Base-by-base conservation (phyloP, 2,888 invertebrate species). In the Gasteruption jaculator region DNA sequence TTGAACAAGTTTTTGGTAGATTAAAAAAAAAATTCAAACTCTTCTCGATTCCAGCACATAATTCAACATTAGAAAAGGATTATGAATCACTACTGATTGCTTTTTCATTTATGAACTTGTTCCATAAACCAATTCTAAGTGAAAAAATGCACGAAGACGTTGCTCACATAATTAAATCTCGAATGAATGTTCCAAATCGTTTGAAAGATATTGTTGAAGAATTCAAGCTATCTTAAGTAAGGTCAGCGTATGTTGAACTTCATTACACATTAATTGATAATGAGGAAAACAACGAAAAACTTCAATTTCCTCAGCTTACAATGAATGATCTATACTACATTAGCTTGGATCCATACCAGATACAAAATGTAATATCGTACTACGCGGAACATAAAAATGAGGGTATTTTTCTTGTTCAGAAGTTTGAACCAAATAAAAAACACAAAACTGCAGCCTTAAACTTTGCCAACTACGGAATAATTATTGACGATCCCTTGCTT, bases 1-100 rank as follows among this genome's bases (percentile, higher is more conserved):
- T 37, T 27, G 27, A 25, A 37, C 26, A 27, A 37, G n/a, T n/a
- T n/a, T n/a, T n/a, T n/a, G 37, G 37, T 4, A 26, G 37, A 5
- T 11, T 36, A 2, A n/a, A 37, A 14, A 25, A 11, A 6, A 27
- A 37, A 20, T 27, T 37, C 15, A 37, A 37, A 31, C 16, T 24
- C 24, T 27, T 26, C 11, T 15, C 37, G n/a, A 15, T 37, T 15
- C 37, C 30, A 19, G 29, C 21, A 24, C 12, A 30, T 10, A 30
- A 30, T 31, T 18, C 30, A 4, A 30, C 31, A 20, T 38, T 30
- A 3, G 4, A 5, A 12, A 2, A 31, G 11, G 29, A 38, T 31
- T 38, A 24, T 24, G n/a, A 24, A 24, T n/a, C 24, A 8, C 22
- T 34, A n/a, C 11, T 21, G 12, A 34, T 34, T 5, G 21, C 34